These are phyloP conservation scores for Chamaetylas fuelleborni DNA, from an alignment of 2,113 vertebrate species.

Conservation along the genomic window DNA sequence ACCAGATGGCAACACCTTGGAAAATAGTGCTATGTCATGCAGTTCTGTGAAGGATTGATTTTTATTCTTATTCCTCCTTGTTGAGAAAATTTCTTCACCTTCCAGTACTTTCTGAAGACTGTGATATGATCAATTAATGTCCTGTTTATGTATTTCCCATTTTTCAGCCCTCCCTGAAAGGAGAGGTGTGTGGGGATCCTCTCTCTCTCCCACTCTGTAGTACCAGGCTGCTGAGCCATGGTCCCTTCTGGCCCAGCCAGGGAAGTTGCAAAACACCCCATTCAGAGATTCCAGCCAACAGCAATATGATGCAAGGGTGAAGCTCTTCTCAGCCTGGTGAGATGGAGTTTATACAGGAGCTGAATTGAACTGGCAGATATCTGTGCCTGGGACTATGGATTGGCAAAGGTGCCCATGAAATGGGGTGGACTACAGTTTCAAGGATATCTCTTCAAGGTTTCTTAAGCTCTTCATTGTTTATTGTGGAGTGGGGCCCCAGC, in stretches of 20 bases:
- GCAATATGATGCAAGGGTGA: fast-evolving
- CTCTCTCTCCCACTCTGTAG: not conserved
- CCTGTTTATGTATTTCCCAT: not conserved
- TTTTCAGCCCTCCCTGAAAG: not conserved
- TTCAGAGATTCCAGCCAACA: not conserved
- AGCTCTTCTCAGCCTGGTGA: fast-evolving
- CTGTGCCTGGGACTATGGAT: not conserved
- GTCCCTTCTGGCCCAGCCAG: not conserved
- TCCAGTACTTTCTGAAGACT: not conserved
- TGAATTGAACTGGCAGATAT: not conserved
- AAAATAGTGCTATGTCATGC: not conserved
- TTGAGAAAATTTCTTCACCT: not conserved
- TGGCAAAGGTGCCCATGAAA: not conserved
- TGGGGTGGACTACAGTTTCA: not conserved
- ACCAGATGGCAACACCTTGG: constrained; percentile 12
- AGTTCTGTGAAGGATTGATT: not conserved
- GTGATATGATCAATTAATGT: not conserved
- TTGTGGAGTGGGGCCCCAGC: not conserved
- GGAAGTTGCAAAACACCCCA: not conserved
- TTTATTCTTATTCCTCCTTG: not conserved
- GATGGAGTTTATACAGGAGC: not conserved
- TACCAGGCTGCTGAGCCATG: fast-evolving
- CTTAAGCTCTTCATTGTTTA: not conserved
- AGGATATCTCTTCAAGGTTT: not conserved
- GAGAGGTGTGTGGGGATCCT: not conserved